Percentiles rank a stretch among this genome's conserved stretches.
Conservation (phyloP, 64 coral and sea anemone species). For the Dendronephthya gigantea region DNA sequence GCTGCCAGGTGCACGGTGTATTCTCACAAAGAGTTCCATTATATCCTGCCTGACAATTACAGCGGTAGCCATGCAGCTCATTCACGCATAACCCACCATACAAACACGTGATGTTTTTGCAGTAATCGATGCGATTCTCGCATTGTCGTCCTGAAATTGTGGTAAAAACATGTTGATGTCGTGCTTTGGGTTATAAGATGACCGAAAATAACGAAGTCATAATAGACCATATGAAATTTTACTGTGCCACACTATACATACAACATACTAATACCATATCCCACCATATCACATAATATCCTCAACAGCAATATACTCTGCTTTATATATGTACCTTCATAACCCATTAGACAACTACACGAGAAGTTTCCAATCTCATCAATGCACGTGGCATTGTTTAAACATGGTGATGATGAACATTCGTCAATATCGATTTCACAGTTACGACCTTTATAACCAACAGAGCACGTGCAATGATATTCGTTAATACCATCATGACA, state of each 20-base stretch:
- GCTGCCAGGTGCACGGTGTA: background rate
- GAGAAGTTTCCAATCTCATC: slow-evolving; percentile 13
- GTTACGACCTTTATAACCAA: slow-evolving; percentile 29
- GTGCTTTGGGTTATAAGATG: too few relatives aligned
- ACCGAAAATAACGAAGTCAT: too few relatives aligned
- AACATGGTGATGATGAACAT: slow-evolving; percentile 28
- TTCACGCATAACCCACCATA: slow-evolving; percentile 35
- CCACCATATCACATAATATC: too few relatives aligned
- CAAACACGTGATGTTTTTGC: slow-evolving; percentile 7
- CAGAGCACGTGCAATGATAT: slow-evolving; percentile 23
- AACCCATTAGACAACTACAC: slow-evolving; percentile 24
- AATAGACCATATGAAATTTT: too few relatives aligned
- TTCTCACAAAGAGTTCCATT: background rate
- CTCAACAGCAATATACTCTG: too few relatives aligned
- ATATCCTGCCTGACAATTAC: background rate
- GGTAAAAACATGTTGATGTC: too few relatives aligned
- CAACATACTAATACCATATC: too few relatives aligned
- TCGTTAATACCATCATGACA: background rate
- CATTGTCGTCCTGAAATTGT: background rate
- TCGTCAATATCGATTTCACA: slow-evolving; percentile 41
- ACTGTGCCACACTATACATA: too few relatives aligned
- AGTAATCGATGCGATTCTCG: slow-evolving; percentile 26
- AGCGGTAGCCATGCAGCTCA: background rate
- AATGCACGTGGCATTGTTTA: slow-evolving; percentile 28
- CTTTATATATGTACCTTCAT: slow-evolving; percentile 14